phyloP scores from a whole-genome alignment of 2,888 invertebrate genomes.

The Torymus texanus region DNA sequence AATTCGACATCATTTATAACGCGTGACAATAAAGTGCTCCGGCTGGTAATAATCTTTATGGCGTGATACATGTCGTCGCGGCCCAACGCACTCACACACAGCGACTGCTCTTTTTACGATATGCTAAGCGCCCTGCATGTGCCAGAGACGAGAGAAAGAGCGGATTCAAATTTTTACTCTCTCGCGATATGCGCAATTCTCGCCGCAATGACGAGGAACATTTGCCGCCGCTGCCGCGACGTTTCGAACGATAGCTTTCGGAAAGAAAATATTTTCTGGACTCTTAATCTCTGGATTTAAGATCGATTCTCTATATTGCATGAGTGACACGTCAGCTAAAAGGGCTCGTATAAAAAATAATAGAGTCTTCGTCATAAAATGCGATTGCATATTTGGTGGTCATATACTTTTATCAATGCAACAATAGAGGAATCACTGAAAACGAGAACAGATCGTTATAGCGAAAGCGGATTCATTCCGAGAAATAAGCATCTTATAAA shows the following conservation, averaged over 20 bases:
- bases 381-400: too few species aligned
- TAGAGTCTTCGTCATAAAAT: too few species aligned
- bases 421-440: too few species aligned
- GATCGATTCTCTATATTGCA: constrained; percentile 43
- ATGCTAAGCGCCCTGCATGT: constrained; percentile 63
- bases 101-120: constrained; percentile 64
- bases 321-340: constrained; percentile 5
- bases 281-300: constrained; percentile 64
- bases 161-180: constrained; percentile 62
- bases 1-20: constrained; percentile 73
- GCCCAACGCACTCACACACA: constrained; percentile 17
- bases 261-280: constrained; percentile 61
- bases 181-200: constrained; percentile 6
- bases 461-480: background rate
- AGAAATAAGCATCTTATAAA: background rate
- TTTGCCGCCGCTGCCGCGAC: constrained; percentile 14
- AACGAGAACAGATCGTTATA: too few species aligned
- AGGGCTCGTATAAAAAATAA: background rate
- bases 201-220: too few species aligned
- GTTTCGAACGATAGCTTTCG: constrained; percentile 16
- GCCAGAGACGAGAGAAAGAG: constrained; percentile 41
- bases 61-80: constrained; percentile 65
- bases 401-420: too few species aligned
- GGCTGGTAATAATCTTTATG: constrained; percentile 72
- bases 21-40: constrained; percentile 73